Base-by-base conservation (phyloP, 2,113 vertebrate genomes). In the Oenanthe melanoleuca region DNA sequence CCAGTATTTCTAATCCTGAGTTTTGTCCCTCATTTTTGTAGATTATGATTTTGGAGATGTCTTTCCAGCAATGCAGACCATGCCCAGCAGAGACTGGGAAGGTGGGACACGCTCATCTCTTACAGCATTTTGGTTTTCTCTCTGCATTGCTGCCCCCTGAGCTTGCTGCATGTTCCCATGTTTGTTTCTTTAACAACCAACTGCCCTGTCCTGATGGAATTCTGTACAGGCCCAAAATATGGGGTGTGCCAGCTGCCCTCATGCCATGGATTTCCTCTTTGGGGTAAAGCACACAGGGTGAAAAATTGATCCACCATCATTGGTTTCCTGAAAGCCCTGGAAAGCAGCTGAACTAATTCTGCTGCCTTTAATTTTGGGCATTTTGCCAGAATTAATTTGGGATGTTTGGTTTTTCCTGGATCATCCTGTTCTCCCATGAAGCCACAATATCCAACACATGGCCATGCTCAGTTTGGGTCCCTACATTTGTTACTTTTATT, bases 41-140 rank as follows among this genome's bases (percentile, higher is more conserved):
- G 99, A 99, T 99, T 99, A 99, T 99, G 99, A 99, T 99, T 99
- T 99, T 98, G 99, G 99, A 99, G 99, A 99, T 98, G 99, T 99
- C 98, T 99, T 99, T 98, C 99, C 99, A 93, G 98, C 99, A 98
- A 98, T 98, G 99, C 99, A 99, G 98, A 98, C 99, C 98, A 97
- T 99, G 97, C 99, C 99, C 98, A 99, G 98, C 99, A 98, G 98
- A 99, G 99, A 99, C 98, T 99, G 99, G 99, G 99, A 99, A 99
- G 99, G 99, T 99, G 99, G 99, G 99, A 98, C 97, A 97, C 97
- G 95, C 97, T 98, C 97, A 94, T 97, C 97, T 98, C 25, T 95
- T 97, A 97, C 86, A 97, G 56, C 94, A 64, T 88, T 92, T 95
- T 92, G 77, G 17, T 95, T 96, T 93, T 83, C 96, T 92, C 96